Percentiles rank a stretch among this genome's conserved stretches.
Evolutionary conservation across 2,888 invertebrate genomes (phyloP).

Genomic region (Pycnomerus fuliginosus): DNA sequence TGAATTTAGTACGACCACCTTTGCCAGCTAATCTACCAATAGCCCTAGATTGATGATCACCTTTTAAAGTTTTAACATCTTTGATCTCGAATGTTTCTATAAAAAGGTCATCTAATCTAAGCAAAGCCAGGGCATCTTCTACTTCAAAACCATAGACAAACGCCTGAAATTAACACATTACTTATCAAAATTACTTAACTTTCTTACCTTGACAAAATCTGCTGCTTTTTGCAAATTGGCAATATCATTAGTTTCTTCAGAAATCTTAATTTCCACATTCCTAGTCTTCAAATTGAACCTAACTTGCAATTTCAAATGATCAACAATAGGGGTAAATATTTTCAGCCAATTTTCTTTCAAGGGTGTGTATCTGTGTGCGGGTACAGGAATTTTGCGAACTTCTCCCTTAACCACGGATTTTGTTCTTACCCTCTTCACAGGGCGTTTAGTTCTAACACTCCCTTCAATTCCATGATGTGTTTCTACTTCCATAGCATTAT

Average conservation of each 20-base stretch:
- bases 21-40: constrained; percentile 98
- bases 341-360: constrained; percentile 96
- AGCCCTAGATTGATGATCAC: constrained; percentile 93
- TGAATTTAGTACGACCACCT: constrained; percentile 94
- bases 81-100: constrained; percentile 96
- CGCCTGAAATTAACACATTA: constrained; percentile 56
- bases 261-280: constrained; percentile 81
- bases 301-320: constrained; percentile 90
- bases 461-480: constrained; percentile 65
- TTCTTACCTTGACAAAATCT: constrained; percentile 81
- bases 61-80: constrained; percentile 93
- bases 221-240: constrained; percentile 94
- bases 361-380: constrained; percentile 90
- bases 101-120: constrained; percentile 94
- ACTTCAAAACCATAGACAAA: constrained; percentile 96
- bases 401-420: too few species aligned
- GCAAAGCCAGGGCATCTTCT: constrained; percentile 91
- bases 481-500: constrained; percentile 67
- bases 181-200: constrained; percentile 31
- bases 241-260: constrained; percentile 76
- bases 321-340: constrained; percentile 94
- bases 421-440: constrained; percentile 36
- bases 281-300: constrained; percentile 90
- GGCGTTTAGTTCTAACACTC: constrained; percentile 43
- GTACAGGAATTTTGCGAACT: constrained; percentile 86